Percentiles rank a stretch among this genome's conserved stretches.
These are phyloP conservation scores for Apamea sordens DNA, from an alignment of 2,888 invertebrate genomes.

Conservation along the genomic window DNA sequence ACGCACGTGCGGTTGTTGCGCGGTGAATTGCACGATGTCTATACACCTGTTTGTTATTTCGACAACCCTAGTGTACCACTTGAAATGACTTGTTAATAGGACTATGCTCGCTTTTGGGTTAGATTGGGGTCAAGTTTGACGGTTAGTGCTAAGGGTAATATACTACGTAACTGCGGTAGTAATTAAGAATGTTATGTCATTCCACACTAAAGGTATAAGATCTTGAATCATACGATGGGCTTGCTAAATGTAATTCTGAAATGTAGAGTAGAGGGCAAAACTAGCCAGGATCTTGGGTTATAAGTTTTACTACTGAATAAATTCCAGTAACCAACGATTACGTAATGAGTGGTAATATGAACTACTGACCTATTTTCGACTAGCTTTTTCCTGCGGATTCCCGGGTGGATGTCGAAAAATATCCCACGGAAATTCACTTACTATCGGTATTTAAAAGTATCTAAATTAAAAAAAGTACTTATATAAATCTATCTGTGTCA, in stretches of 20 bases:
- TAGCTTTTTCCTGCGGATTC: not conserved
- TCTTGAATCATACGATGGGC: not conserved
- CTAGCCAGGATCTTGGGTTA: not conserved
- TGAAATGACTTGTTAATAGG: conserved; percentile 56
- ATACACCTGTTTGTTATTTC: conserved; percentile 58
- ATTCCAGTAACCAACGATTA: not conserved
- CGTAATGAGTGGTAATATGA: not conserved
- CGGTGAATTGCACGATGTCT: conserved; percentile 30
- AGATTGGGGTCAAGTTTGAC: conserved; percentile 44
- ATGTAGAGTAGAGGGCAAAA: not conserved
- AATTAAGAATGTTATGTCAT: conserved; percentile 6
- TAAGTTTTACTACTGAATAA: not conserved
- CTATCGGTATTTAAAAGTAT: not conserved
- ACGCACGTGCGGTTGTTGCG: conserved; percentile 39
- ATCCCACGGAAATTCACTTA: not conserved
- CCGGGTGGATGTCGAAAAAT: not conserved
- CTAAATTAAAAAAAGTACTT: not conserved
- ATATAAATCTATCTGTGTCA: not conserved
- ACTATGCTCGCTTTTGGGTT: conserved; percentile 48
- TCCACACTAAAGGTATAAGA: not conserved
- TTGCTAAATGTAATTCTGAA: not conserved
- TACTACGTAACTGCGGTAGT: conserved; percentile 9
- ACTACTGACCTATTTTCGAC: not conserved
- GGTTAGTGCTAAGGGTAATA: conserved; percentile 25
- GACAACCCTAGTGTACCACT: conserved; percentile 50